Evolutionary conservation across 2,797 vertebrate species (phyloP), one percentile per base, ranked within the genome.

Genomic region (Periparus ater): DNA sequence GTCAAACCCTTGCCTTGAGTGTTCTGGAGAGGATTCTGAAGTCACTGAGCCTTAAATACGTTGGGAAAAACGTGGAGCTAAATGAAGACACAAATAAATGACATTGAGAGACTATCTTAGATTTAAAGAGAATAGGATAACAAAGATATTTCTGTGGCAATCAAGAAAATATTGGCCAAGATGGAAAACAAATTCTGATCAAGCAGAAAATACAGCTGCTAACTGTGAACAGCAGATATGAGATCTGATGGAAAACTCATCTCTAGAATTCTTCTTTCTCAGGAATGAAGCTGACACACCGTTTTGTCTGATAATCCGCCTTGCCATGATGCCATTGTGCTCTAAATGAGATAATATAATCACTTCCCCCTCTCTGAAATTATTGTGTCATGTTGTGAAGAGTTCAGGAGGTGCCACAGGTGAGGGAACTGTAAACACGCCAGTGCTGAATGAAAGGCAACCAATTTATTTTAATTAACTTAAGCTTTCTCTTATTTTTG

Each of bases 191-290:
- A 85, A 68, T 89, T 51, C 88, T 34, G 65, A 55, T 67, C 66
- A 66, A 70, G 58, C n/a, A 95, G 85, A 91, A 93, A 88, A 84
- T 42, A 21, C 16, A 91, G 83, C 57, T 68, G 58, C 55, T 88
- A 50, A 30, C 23, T 61, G 38, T 85, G 81, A 91, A 14, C 20
- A 82, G 57, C 54, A 77, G 78, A 74, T 47, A 83, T 30, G 74
- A 34, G 54, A 38, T 45, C 44, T 88, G 84, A 80, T 74, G 78
- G 85, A 38, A 66, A 86, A 94, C 87, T 54, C 74, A 83, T 50
- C 84, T 88, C 53, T 25, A 32, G 40, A 45, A 34, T 73, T 77
- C 25, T 57, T 27, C 50, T 81, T 88, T 45, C 65, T 61, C 58
- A 22, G 84, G 81, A 83, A 55, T 18, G 73, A 75, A 89, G 81